Conservation (phyloP, 1,140 invertebrate species). For the Drosophila truncata region DNA sequence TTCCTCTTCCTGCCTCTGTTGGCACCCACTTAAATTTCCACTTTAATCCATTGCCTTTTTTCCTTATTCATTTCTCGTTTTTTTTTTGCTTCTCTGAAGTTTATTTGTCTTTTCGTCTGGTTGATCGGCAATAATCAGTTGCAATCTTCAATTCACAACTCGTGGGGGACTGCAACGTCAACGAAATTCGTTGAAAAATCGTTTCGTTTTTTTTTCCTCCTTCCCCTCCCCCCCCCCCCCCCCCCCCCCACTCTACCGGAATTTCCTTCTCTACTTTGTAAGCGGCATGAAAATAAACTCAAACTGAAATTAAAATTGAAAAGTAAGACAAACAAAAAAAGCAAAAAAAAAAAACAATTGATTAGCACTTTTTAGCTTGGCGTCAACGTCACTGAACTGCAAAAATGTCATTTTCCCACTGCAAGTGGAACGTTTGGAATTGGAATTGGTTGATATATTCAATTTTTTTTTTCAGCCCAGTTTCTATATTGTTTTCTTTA, state of each 20-base stretch:
- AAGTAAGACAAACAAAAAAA: slow-evolving; percentile 20
- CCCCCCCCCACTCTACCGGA: neutral
- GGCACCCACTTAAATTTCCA: slow-evolving; percentile 17
- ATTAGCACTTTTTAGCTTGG: slow-evolving; percentile 63
- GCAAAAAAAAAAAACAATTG: slow-evolving; percentile 54
- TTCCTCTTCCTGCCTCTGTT: slow-evolving; percentile 16
- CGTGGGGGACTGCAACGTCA: slow-evolving; percentile 32
- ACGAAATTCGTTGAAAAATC: slow-evolving; percentile 21
- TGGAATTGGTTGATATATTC: neutral
- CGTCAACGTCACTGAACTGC: slow-evolving; percentile 62
- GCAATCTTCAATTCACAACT: slow-evolving; percentile 30
- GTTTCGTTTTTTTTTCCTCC: slow-evolving; percentile 9
- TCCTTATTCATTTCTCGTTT: neutral
- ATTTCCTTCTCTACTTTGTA: slow-evolving; percentile 34
- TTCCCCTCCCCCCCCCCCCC: neutral
- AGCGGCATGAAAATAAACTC: slow-evolving; percentile 53
- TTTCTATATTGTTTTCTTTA: slow-evolving; percentile 16
- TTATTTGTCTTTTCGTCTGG: slow-evolving; percentile 14
- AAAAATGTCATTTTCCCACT: slow-evolving; percentile 30
- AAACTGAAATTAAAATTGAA: slow-evolving; percentile 44
- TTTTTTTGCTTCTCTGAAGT: no score
- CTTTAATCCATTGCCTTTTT: slow-evolving; percentile 8
- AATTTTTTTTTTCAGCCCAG: neutral
- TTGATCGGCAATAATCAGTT: slow-evolving; percentile 36
- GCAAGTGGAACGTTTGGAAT: slow-evolving; percentile 12